These are phyloP conservation scores for Hesperia comma DNA, from an alignment of 2,888 invertebrate species.

Conservation along the genomic window DNA sequence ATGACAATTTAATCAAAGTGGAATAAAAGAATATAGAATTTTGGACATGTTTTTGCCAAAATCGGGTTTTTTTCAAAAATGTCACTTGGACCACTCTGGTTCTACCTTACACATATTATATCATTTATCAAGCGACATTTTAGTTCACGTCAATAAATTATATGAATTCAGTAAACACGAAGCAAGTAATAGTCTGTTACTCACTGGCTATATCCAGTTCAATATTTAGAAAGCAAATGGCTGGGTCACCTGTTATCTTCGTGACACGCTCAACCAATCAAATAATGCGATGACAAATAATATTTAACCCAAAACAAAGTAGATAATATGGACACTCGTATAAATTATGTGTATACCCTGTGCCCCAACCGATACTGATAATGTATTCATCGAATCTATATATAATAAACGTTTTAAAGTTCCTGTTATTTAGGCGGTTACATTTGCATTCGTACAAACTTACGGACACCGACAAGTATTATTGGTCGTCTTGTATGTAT, in stretches of 20 bases:
- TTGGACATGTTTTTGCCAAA: too few relatives aligned
- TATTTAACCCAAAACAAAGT: slow-evolving; percentile 6
- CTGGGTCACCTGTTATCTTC: slow-evolving; percentile 16
- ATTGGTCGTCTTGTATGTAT: too few relatives aligned
- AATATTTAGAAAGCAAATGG: slow-evolving; percentile 14
- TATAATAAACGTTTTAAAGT: neutral
- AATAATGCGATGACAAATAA: slow-evolving; percentile 16
- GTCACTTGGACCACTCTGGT: too few relatives aligned
- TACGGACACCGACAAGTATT: too few relatives aligned
- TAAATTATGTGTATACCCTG: neutral
- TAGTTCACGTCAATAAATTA: neutral
- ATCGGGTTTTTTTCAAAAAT: too few relatives aligned
- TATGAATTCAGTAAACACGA: slow-evolving; percentile 1
- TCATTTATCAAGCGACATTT: neutral
- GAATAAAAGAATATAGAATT: too few relatives aligned
- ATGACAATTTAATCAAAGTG: too few relatives aligned
- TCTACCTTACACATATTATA: too few relatives aligned
- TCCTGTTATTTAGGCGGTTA: neutral
- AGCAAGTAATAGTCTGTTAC: neutral
- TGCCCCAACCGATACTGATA: slow-evolving; percentile 2
- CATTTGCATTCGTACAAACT: too few relatives aligned
- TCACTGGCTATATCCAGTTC: slow-evolving; percentile 18
- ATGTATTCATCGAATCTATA: neutral
- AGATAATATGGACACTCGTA: neutral
- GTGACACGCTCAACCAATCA: slow-evolving; percentile 18